These are phyloP conservation scores for Andrena praecox DNA, from an alignment of 2,888 invertebrate genomes.

Conservation along the genomic window DNA sequence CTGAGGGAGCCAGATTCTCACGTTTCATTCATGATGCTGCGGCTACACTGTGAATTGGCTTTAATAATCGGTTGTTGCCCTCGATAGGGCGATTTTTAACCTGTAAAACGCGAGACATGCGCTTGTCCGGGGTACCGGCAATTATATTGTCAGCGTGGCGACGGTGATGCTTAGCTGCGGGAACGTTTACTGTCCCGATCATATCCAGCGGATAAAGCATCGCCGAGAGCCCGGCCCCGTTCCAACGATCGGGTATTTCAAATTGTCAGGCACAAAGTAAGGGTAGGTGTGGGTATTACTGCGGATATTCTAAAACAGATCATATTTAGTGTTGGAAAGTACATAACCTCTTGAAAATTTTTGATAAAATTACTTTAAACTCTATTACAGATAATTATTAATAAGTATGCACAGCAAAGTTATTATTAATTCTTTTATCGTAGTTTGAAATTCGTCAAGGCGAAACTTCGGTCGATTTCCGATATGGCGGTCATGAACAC, in stretches of 20 bases:
- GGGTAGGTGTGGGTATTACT: too few species aligned
- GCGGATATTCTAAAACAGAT: too few species aligned
- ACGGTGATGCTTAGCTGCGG: conserved; percentile 25
- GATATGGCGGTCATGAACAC: too few species aligned
- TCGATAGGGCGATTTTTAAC: conserved; percentile 34
- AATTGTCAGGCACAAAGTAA: conserved; percentile 37
- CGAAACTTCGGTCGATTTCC: too few species aligned
- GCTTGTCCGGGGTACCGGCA: conserved; percentile 36
- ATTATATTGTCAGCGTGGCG: conserved; percentile 47
- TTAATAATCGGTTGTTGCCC: conserved; percentile 38
- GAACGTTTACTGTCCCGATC: conserved; percentile 26
- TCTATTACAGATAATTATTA: too few species aligned
- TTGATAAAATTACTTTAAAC: too few species aligned
- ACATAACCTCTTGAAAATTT: too few species aligned
- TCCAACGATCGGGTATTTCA: conserved; percentile 7
- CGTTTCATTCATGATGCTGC: conserved; percentile 26
- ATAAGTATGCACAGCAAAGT: too few species aligned
- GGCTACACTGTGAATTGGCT: conserved; percentile 28
- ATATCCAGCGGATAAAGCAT: conserved; percentile 13
- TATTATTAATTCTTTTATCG: too few species aligned
- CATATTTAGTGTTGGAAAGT: too few species aligned
- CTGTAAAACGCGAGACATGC: conserved; percentile 37
- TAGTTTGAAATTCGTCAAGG: too few species aligned
- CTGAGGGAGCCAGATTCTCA: conserved; percentile 11
- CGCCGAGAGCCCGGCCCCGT: neutral